A percentile compares a stretch with the other conserved stretches of the same genome.
Conservation (phyloP, 2,888 invertebrate species). For the Barypeithes pellucidus region DNA sequence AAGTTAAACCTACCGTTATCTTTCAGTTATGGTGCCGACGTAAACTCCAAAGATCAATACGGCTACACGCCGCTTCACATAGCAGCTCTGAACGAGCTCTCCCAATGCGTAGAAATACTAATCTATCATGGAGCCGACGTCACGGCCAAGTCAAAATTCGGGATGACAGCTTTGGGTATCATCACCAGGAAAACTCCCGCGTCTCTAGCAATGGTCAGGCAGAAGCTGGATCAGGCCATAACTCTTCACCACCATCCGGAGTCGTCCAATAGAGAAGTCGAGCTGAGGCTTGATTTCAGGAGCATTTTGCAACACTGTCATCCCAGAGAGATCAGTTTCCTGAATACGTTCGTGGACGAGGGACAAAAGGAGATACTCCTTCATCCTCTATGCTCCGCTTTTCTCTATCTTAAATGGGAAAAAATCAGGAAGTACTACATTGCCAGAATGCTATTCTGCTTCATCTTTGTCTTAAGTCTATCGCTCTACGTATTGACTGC, state of each 20-base stretch:
- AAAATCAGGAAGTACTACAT: conserved; percentile 92
- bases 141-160: conserved; percentile 90
- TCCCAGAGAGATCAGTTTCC: conserved; percentile 87
- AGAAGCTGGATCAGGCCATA: conserved; percentile 87
- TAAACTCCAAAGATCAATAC: conserved; percentile 88
- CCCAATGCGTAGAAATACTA: conserved; percentile 88
- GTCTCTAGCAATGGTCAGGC: conserved; percentile 86
- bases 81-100: conserved; percentile 88
- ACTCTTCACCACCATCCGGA: conserved; percentile 85
- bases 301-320: conserved; percentile 88
- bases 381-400: conserved; percentile 91
- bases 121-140: conserved; percentile 91
- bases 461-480: conserved; percentile 85
- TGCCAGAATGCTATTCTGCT: conserved; percentile 84
- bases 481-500: conserved; percentile 88
- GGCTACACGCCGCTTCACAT: conserved; percentile 90
- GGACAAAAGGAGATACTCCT: conserved; percentile 90
- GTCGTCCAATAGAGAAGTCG: conserved; percentile 85
- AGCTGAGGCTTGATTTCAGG: conserved; percentile 87
- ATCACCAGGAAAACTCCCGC: conserved; percentile 91
- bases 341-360: conserved; percentile 90
- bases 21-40: conserved; percentile 83
- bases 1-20: not conserved
- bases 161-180: conserved; percentile 88
- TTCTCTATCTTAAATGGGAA: conserved; percentile 91